Base-by-base conservation (phyloP, 2,888 invertebrate genomes). In the Protophormia terraenovae region DNA sequence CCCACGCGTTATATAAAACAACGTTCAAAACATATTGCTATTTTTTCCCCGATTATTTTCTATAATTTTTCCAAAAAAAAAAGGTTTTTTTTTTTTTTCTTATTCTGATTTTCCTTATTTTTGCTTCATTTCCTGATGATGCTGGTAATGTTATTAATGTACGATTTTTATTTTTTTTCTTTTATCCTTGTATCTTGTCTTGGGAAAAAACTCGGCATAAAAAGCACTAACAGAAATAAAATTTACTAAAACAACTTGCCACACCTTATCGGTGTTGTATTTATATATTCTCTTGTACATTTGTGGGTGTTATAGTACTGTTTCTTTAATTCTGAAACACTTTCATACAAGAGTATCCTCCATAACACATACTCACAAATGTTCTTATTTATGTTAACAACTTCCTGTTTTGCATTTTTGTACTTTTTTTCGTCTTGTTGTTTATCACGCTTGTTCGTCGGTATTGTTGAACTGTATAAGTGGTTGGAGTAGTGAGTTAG, bases 391-490 rank as follows among this genome's bases (percentile, higher is more conserved):
- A 66, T 60, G 80, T 72, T 78, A 85, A 82, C 78, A 78, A 82
- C 85, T 82, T 82, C 81, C 85, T 69, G 78, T 71, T 85, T 82
- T 71, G 41, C 60, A 76, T 84, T 76, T 72, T 69, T 38, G 22
- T 72, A n/a, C 50, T 41, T 64, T 76, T 35, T 10, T 7, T 47
- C 29, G n/a, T n/a, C 14, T 58, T 64, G 12, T 32, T 66, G n/a
- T 47, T 35, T 55, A 32, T 41, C 8, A 19, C 7, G 77, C 22
- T 58, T 76, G 8, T 29, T 41, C 22, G 27, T 22, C n/a, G 22
- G n/a, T 27, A 27, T 53, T 27, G 38, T 14, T 8, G 16, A 19
- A 41, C 14, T 47, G 14, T 22, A 12, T 47, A 22, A 16, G 22
- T 24, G 32, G n/a, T 50, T 67, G 16, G 22, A 3, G 19, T 3